Base-by-base conservation (phyloP, 2,888 invertebrate species). In the Mythimna albipuncta region DNA sequence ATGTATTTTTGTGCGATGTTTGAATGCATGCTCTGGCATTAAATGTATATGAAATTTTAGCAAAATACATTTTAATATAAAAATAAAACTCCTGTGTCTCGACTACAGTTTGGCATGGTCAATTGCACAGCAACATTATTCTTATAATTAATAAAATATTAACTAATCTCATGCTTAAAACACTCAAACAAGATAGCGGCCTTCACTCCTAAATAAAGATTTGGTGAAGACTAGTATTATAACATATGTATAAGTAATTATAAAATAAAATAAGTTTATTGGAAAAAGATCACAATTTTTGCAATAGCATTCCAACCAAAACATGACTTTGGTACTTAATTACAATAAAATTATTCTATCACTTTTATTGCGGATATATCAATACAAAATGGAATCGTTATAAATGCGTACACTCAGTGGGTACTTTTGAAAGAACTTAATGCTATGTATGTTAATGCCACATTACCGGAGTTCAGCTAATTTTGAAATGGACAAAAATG, bases 181-280 rank as follows among this genome's bases (percentile, higher is more conserved):
- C 64, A 71, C 62, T 72, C 73, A 81, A 85, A 72, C 73, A 73
- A 72, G 72, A 75, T 74, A 69, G 73, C 69, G 84, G 91, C 83
- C 89, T 90, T 89, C 91, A 90, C 90, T 71, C 68, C 85, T 85
- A 84, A 85, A 84, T 85, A 85, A 80, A 85, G 69, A 87, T 90
- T 90, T 90, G 85, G 89, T 87, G 91, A 91, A 91, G 90, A 89
- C 90, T 90, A 89, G 89, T 80, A 78, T 74, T 82, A 72, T 64
- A 72, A 78, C 67, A 62, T 47, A 61, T 80, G 74, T 66, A 72
- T 73, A n/a, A n/a, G n/a, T n/a, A 70, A 61, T 70, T 66, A 61
- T 63, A 73, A 62, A 64, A 75, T 78, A 81, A 72, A 64, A 77
- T 78, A 81, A 72, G 35, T 77, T 78, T 75, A 77, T 81, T 77